These are phyloP conservation scores for Eleginops maclovinus DNA, from an alignment of 2,113 vertebrate species.

Conservation along the genomic window DNA sequence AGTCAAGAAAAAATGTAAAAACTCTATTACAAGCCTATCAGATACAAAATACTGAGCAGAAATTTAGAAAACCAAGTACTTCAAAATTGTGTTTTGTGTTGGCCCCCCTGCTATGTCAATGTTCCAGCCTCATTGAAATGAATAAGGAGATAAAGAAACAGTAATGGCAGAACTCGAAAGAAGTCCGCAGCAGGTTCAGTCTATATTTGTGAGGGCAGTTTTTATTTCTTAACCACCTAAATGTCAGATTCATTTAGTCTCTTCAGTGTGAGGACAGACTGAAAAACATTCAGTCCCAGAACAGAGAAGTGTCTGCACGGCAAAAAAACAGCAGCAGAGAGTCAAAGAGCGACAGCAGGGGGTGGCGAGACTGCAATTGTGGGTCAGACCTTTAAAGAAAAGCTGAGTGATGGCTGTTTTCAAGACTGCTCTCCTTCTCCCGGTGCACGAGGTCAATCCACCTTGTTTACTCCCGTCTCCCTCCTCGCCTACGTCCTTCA, in stretches of 20 bases:
- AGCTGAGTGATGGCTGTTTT: conserved; percentile 7
- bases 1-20: neutral
- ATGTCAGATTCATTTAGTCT: neutral
- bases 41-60: neutral
- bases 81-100: neutral
- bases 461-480: neutral
- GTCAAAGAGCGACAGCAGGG: neutral
- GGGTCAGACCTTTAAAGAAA: conserved; percentile 28
- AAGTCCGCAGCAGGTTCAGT: neutral
- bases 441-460: neutral
- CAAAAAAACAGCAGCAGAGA: neutral
- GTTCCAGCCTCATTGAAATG: neutral
- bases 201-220: neutral
- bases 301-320: neutral
- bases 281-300: neutral
- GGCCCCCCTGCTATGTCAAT: neutral
- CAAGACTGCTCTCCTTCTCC: conserved; percentile 5
- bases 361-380: neutral
- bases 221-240: too few species aligned
- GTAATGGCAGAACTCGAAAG: too few species aligned
- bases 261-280: neutral
- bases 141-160: neutral
- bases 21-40: neutral
- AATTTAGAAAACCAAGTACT: neutral
- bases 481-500: neutral